These are phyloP conservation scores for Cheilosia vernalis DNA, from an alignment of 2,888 invertebrate genomes.

Conservation along the genomic window DNA sequence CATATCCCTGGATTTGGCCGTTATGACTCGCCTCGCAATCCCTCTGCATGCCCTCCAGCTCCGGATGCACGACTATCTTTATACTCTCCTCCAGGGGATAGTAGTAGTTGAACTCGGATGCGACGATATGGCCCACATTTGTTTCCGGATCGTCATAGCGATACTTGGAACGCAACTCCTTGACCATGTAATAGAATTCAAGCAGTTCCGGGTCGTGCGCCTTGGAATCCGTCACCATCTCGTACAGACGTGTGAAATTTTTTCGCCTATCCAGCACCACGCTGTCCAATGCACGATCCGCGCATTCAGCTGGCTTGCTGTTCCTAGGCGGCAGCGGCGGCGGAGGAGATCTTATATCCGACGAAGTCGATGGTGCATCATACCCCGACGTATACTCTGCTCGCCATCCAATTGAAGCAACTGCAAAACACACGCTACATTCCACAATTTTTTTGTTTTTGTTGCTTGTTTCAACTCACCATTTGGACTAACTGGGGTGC, in stretches of 20 bases:
- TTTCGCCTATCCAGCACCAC: slow-evolving; percentile 81
- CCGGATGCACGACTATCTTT: slow-evolving; percentile 92
- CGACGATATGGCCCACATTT: slow-evolving; percentile 95
- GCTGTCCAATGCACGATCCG: slow-evolving; percentile 72
- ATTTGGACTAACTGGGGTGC: slow-evolving; percentile 84
- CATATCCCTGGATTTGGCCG: slow-evolving; percentile 82
- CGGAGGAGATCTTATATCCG: slow-evolving; percentile 80
- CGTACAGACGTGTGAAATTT: slow-evolving; percentile 85
- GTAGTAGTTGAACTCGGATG: slow-evolving; percentile 92
- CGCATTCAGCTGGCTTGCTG: slow-evolving; percentile 63
- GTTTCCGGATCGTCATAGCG: slow-evolving; percentile 89
- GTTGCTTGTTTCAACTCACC: slow-evolving; percentile 74
- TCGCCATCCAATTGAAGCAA: slow-evolving; percentile 82
- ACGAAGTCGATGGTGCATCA: slow-evolving; percentile 66
- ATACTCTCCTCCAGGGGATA: slow-evolving; percentile 93
- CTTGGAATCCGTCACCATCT: slow-evolving; percentile 88
- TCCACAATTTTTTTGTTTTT: neutral
- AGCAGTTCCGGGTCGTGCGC: slow-evolving; percentile 90
- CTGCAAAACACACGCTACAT: slow-evolving; percentile 56
- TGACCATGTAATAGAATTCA: slow-evolving; percentile 93
- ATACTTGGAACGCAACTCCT: slow-evolving; percentile 90
- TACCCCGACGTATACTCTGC: slow-evolving; percentile 76
- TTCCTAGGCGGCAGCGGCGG: slow-evolving; percentile 86
- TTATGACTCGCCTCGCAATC: slow-evolving; percentile 84
- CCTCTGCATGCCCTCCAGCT: slow-evolving; percentile 79